These are phyloP conservation scores for Aleiodes leptofemur DNA, from an alignment of 2,888 invertebrate species.

Conservation along the genomic window DNA sequence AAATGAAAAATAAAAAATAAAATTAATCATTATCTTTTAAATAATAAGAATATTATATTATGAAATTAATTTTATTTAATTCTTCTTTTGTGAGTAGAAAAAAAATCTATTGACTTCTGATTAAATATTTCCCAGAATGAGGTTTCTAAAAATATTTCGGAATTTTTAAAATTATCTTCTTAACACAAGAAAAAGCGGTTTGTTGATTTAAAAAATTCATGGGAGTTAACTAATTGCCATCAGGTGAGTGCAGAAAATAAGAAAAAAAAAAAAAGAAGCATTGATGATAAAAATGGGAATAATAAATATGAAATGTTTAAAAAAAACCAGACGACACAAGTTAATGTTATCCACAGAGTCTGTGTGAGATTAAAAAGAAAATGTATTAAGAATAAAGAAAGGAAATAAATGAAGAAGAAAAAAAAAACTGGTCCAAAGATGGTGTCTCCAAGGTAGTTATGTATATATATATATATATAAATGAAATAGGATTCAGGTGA, in stretches of 20 bases:
- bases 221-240: slow-evolving; percentile 32
- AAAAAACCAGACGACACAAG: slow-evolving; percentile 32
- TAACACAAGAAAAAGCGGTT: slow-evolving; percentile 1
- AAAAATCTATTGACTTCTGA: slow-evolving; percentile 3
- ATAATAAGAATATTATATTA: slow-evolving; percentile 11
- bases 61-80: not conserved
- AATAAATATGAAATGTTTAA: slow-evolving; percentile 27
- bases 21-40: not conserved
- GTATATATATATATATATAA: slow-evolving; percentile 39
- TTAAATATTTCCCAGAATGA: too few species aligned
- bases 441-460: slow-evolving; percentile 42
- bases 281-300: slow-evolving; percentile 19
- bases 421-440: slow-evolving; percentile 54
- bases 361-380: slow-evolving; percentile 31
- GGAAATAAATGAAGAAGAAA: slow-evolving; percentile 15
- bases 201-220: slow-evolving; percentile 19
- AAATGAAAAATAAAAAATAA: not conserved
- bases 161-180: slow-evolving; percentile 20
- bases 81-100: not conserved
- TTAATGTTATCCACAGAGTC: not conserved
- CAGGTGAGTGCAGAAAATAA: not conserved
- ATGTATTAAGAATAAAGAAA: slow-evolving; percentile 22
- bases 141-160: slow-evolving; percentile 11
- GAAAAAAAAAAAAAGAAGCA: not conserved
- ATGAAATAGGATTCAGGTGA: slow-evolving; percentile 48